A percentile compares a stretch with the other conserved stretches of the same genome.
These are phyloP conservation scores for Polyergus mexicanus DNA, from an alignment of 1,140 invertebrate genomes.

Conservation along the genomic window DNA sequence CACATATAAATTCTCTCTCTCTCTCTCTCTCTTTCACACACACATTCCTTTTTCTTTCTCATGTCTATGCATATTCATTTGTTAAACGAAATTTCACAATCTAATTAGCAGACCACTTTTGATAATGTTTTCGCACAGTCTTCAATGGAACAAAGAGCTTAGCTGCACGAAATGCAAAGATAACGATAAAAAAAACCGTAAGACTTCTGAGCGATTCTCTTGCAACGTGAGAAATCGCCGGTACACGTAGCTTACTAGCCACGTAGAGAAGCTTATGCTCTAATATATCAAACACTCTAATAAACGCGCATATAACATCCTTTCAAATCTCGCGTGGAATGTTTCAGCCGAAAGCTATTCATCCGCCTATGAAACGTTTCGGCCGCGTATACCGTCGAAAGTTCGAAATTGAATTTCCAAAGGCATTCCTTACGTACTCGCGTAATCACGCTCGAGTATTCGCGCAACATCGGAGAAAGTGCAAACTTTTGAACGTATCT, in stretches of 20 bases:
- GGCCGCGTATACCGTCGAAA: constrained; percentile 2
- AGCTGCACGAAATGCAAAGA: constrained; percentile 5
- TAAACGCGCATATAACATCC: not conserved
- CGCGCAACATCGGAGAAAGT: constrained; percentile 48
- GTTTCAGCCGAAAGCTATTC: not conserved
- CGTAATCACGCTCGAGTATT: constrained; percentile 20
- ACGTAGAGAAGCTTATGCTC: not conserved
- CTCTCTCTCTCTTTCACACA: not conserved
- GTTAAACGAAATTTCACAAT: constrained; percentile 27
- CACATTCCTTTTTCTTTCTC: not conserved
- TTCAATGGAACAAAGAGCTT: constrained; percentile 21
- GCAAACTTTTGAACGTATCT: constrained; percentile 34
- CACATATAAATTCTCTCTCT: too few species aligned
- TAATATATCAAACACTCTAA: not conserved
- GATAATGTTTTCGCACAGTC: constrained; percentile 18
- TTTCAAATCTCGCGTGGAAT: not conserved
- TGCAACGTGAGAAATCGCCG: constrained; percentile 41
- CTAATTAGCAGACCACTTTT: constrained; percentile 26
- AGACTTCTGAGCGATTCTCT: constrained; percentile 3
- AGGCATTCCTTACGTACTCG: constrained; percentile 6
- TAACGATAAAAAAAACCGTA: not conserved
- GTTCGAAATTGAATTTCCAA: constrained; percentile 16
- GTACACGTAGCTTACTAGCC: not conserved
- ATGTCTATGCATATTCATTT: not conserved
- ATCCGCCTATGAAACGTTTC: constrained; percentile 2